phyloP scores from a whole-genome alignment of 2,113 vertebrate species.

The Ptychochromis oligacanthus region DNA sequence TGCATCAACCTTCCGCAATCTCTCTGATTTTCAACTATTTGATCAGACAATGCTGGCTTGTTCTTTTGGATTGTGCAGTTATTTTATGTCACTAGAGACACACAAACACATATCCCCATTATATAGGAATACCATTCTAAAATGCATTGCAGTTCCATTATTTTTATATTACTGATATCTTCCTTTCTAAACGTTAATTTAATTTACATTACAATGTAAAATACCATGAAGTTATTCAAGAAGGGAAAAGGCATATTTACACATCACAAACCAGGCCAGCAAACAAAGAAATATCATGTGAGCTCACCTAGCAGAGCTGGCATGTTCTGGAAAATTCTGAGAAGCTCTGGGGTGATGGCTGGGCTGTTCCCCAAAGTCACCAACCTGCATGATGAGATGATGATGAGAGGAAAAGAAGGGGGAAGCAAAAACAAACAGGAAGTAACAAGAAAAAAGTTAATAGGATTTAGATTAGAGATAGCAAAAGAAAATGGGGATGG shows the following conservation, averaged over 20 bases:
- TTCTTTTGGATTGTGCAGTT: neutral
- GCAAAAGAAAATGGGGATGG: conserved; percentile 23
- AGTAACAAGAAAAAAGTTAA: neutral
- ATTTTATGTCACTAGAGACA: neutral
- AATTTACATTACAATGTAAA: conserved; percentile 33
- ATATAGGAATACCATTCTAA: neutral
- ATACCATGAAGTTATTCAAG: neutral
- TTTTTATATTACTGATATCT: conserved; percentile 6
- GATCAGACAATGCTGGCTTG: neutral
- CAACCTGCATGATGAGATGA: conserved; percentile 82
- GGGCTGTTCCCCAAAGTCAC: conserved; percentile 96
- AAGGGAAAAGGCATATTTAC: neutral
- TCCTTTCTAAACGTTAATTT: neutral
- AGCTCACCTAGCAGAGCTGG: conserved; percentile 91
- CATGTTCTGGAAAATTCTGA: conserved; percentile 98
- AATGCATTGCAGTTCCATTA: neutral
- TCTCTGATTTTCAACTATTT: conserved; percentile 6
- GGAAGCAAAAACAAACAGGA: conserved; percentile 6
- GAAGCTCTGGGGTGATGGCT: conserved; percentile 89
- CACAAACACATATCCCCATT: neutral
- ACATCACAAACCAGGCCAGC: neutral
- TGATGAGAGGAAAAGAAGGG: neutral
- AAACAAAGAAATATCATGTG: conserved; percentile 9
- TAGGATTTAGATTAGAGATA: conserved; percentile 20
- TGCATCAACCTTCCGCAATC: conserved; percentile 21